Conservation (phyloP, 2,113 vertebrate genomes). For the Pagrus major region DNA sequence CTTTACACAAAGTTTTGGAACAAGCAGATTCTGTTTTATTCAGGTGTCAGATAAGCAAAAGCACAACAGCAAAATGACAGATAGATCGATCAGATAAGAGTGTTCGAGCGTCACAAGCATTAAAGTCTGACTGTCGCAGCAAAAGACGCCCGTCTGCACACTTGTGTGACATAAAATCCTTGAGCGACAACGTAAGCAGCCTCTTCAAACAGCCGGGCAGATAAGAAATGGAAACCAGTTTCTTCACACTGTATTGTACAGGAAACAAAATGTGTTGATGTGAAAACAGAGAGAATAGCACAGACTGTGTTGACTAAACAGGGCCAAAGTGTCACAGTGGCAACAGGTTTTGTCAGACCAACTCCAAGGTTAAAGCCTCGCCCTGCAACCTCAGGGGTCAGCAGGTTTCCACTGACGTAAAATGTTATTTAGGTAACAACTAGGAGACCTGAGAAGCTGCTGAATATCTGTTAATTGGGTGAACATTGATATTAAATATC, state of each 20-base stretch:
- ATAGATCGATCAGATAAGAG: neutral
- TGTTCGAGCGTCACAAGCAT: neutral
- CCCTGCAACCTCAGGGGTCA: conserved; percentile 34
- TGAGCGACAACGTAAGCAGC: conserved; percentile 38
- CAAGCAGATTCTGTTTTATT: conserved; percentile 14
- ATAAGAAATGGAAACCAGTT: conserved; percentile 83
- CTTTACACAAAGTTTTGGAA: neutral
- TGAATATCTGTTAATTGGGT: neutral
- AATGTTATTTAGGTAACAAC: conserved; percentile 2
- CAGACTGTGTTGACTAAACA: conserved; percentile 93
- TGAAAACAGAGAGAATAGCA: conserved; percentile 90
- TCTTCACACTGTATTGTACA: conserved; percentile 79
- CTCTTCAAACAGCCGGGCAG: conserved; percentile 63
- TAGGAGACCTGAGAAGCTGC: neutral
- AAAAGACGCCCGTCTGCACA: neutral
- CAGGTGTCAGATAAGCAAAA: conserved; percentile 22
- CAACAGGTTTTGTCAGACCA: conserved; percentile 80
- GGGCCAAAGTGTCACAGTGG: conserved; percentile 86
- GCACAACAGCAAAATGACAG: conserved; percentile 15
- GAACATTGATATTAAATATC: neutral
- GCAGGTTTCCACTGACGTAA: conserved; percentile 27
- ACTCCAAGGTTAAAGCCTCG: conserved; percentile 83
- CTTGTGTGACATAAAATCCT: conserved; percentile 19
- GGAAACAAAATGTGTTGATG: conserved; percentile 86
- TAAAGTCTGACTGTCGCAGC: neutral